Evolutionary conservation across 2,888 invertebrate species (phyloP).

Genomic region (Amphipoea oculea): DNA sequence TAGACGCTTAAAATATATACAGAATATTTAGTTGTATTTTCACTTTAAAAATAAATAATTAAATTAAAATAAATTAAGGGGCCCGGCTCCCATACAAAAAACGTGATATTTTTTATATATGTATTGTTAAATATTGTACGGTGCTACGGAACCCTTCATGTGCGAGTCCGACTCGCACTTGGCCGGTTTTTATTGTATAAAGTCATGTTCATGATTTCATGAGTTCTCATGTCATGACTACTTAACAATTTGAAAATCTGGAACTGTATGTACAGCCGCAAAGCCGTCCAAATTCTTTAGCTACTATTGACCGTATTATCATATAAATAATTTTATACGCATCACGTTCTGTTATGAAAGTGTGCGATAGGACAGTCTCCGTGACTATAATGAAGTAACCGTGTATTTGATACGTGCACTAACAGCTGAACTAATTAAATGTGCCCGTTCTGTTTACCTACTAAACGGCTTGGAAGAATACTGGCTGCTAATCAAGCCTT

Average conservation of each 20-base stretch:
- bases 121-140: too few relatives aligned
- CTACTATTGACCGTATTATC: conserved; percentile 41
- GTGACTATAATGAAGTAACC: conserved; percentile 61
- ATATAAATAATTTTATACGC: conserved; percentile 43
- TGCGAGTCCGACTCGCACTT: too few relatives aligned
- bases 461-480: conserved; percentile 33
- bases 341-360: conserved; percentile 59
- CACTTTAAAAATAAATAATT: too few relatives aligned
- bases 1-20: too few relatives aligned
- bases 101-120: too few relatives aligned
- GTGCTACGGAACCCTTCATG: too few relatives aligned
- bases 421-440: conserved; percentile 65
- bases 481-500: conserved; percentile 29
- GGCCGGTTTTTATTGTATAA: neutral
- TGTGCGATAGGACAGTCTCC: conserved; percentile 50
- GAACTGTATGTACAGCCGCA: neutral
- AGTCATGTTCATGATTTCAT: neutral
- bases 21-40: too few relatives aligned
- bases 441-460: conserved; percentile 63
- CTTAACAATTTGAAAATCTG: neutral
- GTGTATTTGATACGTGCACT: conserved; percentile 58
- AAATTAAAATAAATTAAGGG: too few relatives aligned
- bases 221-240: neutral
- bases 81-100: too few relatives aligned
- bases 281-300: neutral